Conservation (phyloP, 2,888 invertebrate genomes). For the Parochlus steinenii region DNA sequence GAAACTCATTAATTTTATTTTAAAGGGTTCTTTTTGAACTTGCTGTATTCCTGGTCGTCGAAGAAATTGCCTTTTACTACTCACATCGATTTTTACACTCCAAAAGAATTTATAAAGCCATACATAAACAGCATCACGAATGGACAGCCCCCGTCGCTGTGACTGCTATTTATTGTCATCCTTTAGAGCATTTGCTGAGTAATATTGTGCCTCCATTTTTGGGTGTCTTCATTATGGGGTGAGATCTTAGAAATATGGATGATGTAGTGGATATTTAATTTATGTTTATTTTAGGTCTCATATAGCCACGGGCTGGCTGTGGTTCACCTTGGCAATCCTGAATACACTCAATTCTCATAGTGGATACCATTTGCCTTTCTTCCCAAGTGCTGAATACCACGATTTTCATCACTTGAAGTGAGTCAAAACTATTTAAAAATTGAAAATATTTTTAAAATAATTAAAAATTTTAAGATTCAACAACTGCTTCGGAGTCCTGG, state of each 20-base stretch:
- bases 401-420: slow-evolving; percentile 78
- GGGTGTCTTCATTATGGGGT: slow-evolving; percentile 55
- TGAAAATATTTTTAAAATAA: neutral
- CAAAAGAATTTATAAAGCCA: slow-evolving; percentile 55
- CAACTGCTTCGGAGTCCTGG: slow-evolving; percentile 68
- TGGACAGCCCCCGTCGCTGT: slow-evolving; percentile 80
- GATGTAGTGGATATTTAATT: too few relatives aligned
- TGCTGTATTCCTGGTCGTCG: slow-evolving; percentile 52
- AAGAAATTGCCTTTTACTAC: slow-evolving; percentile 73
- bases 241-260: too few relatives aligned
- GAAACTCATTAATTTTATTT: too few relatives aligned
- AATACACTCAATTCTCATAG: slow-evolving; percentile 69
- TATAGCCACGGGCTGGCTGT: slow-evolving; percentile 59
- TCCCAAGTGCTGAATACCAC: slow-evolving; percentile 72
- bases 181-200: slow-evolving; percentile 55
- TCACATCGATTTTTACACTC: slow-evolving; percentile 64
- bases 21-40: slow-evolving; percentile 53
- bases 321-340: slow-evolving; percentile 61
- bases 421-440: slow-evolving; percentile 20
- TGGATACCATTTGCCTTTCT: slow-evolving; percentile 72
- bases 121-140: slow-evolving; percentile 77
- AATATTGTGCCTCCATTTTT: slow-evolving; percentile 60
- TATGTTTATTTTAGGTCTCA: slow-evolving; percentile 42
- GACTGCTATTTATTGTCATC: slow-evolving; percentile 65
- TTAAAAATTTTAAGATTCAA: slow-evolving; percentile 44